Base-by-base conservation (phyloP, 2,888 invertebrate genomes). In the Folsomia manolachei region DNA sequence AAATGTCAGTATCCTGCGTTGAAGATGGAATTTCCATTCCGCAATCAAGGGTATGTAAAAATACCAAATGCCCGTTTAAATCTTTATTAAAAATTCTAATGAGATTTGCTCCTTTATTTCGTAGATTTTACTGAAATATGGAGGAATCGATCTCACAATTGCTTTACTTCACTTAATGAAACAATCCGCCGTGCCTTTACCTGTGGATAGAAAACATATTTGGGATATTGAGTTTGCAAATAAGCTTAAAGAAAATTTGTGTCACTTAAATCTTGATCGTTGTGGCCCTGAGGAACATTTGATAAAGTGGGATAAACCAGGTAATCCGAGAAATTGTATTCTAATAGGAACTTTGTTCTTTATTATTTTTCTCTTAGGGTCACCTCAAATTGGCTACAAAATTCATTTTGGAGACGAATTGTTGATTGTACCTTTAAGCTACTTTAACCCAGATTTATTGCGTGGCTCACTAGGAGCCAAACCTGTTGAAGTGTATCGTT, bases 11-110 rank as follows among this genome's bases (percentile, higher is more conserved):
- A 23, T 95, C 95, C 1, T 97, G 97, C 85, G 95, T 97, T 0
- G 97, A 97, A 85, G 97, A 97, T 86, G 96, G 95, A 0, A 92
- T 97, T 74, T 96, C 96, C 25, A 94, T 94, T 82, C 89, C 91
- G 79, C 90, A 91, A 77, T 94, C 96, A 0, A 87, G 95, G 82
- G 89, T 90, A 82, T 81, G 82, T 71, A 24, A 39, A 39, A 39
- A 9, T 39, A 39, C 4, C 39, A 39, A n/a, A n/a, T n/a, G n/a
- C n/a, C n/a, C n/a, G n/a, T n/a, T n/a, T n/a, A n/a, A n/a, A n/a
- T n/a, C n/a, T n/a, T n/a, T n/a, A n/a, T n/a, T n/a, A n/a, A n/a
- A n/a, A n/a, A n/a, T n/a, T n/a, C n/a, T n/a, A n/a, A n/a, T n/a
- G n/a, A n/a, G n/a, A n/a, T n/a, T n/a, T n/a, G n/a, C n/a, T n/a